These are phyloP conservation scores for Araneus ventricosus DNA, from an alignment of 1,140 invertebrate genomes.

Conservation along the genomic window DNA sequence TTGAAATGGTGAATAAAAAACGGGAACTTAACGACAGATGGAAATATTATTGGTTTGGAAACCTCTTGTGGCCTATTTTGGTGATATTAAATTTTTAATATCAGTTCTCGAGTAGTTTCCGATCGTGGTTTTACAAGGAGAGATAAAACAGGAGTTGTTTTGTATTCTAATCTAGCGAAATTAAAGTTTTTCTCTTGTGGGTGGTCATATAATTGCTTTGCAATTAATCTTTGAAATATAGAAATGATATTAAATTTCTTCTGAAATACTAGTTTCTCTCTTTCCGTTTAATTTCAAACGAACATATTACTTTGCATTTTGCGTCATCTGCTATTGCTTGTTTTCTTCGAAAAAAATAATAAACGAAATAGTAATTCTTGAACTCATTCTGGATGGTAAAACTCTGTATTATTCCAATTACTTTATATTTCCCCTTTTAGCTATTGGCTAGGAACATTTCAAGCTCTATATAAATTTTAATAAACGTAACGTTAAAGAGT, in stretches of 20 bases:
- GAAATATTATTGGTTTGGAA: not conserved
- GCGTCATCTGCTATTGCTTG: no score
- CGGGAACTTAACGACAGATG: not conserved
- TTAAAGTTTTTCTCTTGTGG: not conserved
- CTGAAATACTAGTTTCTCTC: not conserved
- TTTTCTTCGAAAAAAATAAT: no score
- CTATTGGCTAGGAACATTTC: no score
- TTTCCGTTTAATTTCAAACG: no score
- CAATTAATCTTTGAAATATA: not conserved
- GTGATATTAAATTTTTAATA: constrained; percentile 32
- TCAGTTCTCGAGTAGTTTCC: not conserved
- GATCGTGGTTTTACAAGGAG: not conserved
- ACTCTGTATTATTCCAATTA: no score
- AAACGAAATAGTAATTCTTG: no score
- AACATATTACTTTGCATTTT: no score
- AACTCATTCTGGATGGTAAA: no score
- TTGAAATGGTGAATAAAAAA: not conserved
- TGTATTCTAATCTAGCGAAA: not conserved
- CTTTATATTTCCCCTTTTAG: no score
- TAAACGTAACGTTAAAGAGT: no score
- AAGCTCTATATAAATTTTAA: no score
- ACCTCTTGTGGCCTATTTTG: not conserved
- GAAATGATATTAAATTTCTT: not conserved
- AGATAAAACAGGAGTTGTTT: not conserved
- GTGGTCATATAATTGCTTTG: not conserved